phyloP scores from a whole-genome alignment of 2,113 vertebrate genomes.

The Eolophus roseicapilla region DNA sequence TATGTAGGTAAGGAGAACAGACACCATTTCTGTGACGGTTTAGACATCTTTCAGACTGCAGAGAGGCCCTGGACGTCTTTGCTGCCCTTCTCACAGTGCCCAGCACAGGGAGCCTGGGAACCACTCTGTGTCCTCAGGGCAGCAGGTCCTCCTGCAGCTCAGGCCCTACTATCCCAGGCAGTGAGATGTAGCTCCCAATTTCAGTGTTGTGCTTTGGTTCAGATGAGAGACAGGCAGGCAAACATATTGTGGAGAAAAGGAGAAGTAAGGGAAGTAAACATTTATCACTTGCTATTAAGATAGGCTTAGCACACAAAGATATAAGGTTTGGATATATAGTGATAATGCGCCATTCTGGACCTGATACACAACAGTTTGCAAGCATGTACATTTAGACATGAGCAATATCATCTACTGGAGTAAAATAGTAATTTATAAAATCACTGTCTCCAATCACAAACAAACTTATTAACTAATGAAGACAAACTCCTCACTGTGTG shows the following conservation, averaged over 20 bases:
- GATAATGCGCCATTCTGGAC: fast-evolving
- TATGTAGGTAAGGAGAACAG: background rate
- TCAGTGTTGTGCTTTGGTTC: fast-evolving
- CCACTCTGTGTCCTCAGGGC: fast-evolving
- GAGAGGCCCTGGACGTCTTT: background rate
- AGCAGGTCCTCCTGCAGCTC: background rate
- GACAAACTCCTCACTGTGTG: background rate
- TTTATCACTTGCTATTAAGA: background rate
- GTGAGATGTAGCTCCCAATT: fast-evolving
- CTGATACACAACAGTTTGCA: background rate
- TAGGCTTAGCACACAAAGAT: background rate
- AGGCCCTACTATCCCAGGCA: fast-evolving
- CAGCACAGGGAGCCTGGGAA: background rate
- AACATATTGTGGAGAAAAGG: background rate
- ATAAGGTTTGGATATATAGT: background rate
- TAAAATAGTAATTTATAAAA: background rate
- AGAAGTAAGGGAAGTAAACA: background rate
- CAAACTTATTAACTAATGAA: background rate
- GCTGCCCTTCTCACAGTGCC: fast-evolving
- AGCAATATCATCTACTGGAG: background rate
- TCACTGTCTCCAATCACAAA: background rate
- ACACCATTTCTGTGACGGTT: background rate
- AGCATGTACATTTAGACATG: background rate
- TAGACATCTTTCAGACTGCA: background rate
- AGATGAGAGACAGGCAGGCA: background rate